Percentiles rank a stretch among this genome's conserved stretches.
phyloP scores from a whole-genome alignment of 2,888 invertebrate genomes.

The Drosophila maculinotata region DNA sequence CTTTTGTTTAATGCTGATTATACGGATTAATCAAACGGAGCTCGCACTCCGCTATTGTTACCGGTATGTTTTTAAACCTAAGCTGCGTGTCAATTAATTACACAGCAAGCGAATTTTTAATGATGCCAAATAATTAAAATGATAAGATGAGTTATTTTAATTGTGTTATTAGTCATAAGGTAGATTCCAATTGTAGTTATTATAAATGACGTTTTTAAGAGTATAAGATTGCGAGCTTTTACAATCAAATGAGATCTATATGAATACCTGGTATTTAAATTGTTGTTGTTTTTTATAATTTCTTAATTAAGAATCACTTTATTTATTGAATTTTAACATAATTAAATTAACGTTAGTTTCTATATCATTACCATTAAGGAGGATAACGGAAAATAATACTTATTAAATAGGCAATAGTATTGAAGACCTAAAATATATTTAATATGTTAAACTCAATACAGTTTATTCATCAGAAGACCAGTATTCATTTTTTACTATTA shows the following conservation, averaged over 20 bases:
- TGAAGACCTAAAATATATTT: not conserved
- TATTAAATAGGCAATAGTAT: no score
- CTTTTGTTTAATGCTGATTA: not conserved
- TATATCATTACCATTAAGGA: no score
- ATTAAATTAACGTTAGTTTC: no score
- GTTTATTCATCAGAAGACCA: no score
- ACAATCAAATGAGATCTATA: not conserved
- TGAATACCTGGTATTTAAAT: no score
- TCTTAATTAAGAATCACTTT: no score
- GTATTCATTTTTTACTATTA: no score
- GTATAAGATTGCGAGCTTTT: not conserved
- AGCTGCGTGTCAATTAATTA: slow-evolving; percentile 3
- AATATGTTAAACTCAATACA: no score
- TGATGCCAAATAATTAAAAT: not conserved
- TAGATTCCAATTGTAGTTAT: not conserved
- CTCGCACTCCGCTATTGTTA: not conserved
- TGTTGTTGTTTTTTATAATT: no score
- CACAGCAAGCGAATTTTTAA: slow-evolving; percentile 8
- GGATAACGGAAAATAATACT: no score
- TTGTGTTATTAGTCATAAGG: not conserved
- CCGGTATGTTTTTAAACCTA: not conserved
- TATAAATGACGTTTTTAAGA: not conserved
- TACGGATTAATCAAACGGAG: not conserved
- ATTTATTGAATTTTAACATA: no score
- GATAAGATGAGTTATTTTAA: not conserved